Evolutionary conservation across 2,797 vertebrate species (phyloP).

Genomic region (Enteromius fasciolatus): DNA sequence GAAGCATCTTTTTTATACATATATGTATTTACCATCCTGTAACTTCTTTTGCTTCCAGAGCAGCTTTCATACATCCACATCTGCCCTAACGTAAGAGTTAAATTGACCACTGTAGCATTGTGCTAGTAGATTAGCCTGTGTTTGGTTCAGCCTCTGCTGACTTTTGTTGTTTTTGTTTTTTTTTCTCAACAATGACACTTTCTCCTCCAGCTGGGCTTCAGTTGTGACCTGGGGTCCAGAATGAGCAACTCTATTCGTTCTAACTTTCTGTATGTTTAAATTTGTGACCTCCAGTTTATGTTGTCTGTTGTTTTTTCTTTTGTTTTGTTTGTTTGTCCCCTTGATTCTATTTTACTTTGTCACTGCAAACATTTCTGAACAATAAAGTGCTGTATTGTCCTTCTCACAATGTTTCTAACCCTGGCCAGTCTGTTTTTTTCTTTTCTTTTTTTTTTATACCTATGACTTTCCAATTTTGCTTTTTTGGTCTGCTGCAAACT

Average conservation of each 20-base stretch:
- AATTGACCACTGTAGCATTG: conserved; percentile 84
- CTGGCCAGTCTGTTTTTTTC: conserved; percentile 48
- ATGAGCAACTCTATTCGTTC: conserved; percentile 77
- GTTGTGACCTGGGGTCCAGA: conserved; percentile 69
- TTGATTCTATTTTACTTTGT: conserved; percentile 72
- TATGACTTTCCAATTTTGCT: neutral
- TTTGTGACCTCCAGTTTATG: conserved; percentile 92
- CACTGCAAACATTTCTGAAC: conserved; percentile 92
- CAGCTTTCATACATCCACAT: conserved; percentile 62
- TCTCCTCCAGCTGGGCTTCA: conserved; percentile 63
- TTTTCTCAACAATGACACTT: conserved; percentile 79
- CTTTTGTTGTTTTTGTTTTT: conserved; percentile 57
- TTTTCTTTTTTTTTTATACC: conserved; percentile 26
- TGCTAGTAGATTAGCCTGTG: conserved; percentile 85
- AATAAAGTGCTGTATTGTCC: conserved; percentile 99
- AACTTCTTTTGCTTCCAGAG: conserved; percentile 63
- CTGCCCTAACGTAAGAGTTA: conserved; percentile 79
- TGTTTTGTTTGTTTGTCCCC: conserved; percentile 38
- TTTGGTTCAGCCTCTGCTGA: conserved; percentile 75
- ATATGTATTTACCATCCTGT: conserved; percentile 76
- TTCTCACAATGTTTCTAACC: conserved; percentile 83
- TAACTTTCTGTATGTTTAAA: conserved; percentile 86
- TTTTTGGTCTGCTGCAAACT: neutral
- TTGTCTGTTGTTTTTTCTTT: conserved; percentile 77
- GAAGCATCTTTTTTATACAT: conserved; percentile 80